Evolutionary conservation across 2,113 vertebrate species (phyloP), one percentile per base, ranked within the genome.

Genomic region (Haliaeetus leucogaster): DNA sequence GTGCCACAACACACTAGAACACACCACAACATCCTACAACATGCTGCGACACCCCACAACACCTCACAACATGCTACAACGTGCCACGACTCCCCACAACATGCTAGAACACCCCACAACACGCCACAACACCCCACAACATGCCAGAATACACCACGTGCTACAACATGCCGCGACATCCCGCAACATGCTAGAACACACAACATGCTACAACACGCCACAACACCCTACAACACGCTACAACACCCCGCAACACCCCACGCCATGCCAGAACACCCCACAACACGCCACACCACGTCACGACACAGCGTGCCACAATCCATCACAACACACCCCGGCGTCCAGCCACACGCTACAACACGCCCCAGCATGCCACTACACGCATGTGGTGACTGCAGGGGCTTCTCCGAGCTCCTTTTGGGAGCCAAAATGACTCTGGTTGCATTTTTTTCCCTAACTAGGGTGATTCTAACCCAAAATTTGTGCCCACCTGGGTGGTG

Each of bases 71-170:
- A 22, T 2, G 11, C 47, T 11, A 6, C 11, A 22, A 48, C 47
- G 13, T 13, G 11, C 47, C 11, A 22, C 42, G 5, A 42, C 81
- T n/a, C 7, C 18, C 56, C 40, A 7, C 18, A 17, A 21, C 26
- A 21, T 0, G 9, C 67, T 3, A 32, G 18, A 8, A 71, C n/a
- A 30, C 3, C 0, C 50, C 5, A 6, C 16, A 3, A 26, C 23
- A 43, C 2, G 1, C 47, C 21, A 22, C 47, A 48, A 22, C 47
- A 48, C 47, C 47, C 42, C 2, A 17, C 18, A 7, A 21, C 32
- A 16, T 3, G 3, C 38, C 3, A 7, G 21, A 48, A 22, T 7
- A 48, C 47, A 48, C 47, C 3, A 6, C 11, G 2, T 48, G 47
- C 47, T 23, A 48, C 47, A 23, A 56, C n/a, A 72, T 4, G 2